Base-by-base conservation (phyloP, 2,113 vertebrate species). In the Pardalotus punctatus region DNA sequence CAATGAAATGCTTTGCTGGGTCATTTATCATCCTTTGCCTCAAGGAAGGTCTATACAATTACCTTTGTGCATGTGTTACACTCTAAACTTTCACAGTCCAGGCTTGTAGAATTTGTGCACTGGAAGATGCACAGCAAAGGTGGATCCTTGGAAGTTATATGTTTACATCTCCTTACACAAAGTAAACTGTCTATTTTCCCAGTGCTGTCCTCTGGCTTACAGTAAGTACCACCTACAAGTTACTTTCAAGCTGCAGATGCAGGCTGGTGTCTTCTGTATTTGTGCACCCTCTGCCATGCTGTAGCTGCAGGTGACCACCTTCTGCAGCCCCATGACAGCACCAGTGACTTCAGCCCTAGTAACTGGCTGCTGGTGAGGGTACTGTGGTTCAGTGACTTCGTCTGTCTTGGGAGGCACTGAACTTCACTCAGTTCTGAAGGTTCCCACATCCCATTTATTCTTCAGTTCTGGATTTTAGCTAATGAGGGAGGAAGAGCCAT, bases 221-320 rank as follows among this genome's bases (percentile, higher is more conserved):
- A 92, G 81, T 78, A 93, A 92, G 81, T 78, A 93, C 73, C 73
- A 95, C 56, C 86, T 85, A 64, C 50, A 88, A 92, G 70, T 67
- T 64, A 9, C 7, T 84, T 70, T 48, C 27, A 56, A 71, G 61
- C 11, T 87, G 66, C 70, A 96, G 61, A 5, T 51, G 43, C 40
- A 81, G 38, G 27, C 19, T 40, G 56, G 27, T 61, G 61, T 38
- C 48, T 35, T 29, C 38, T 2, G 1, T 19, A 17, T 28, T 80
- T 64, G 35, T 60, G 15, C 67, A 33, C 3, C 10, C 12, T 24
- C 13, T 72, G 45, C 57, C 40, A 10, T 12, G 36, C 19, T 0
- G 2, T 3, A 24, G 43, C 38, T 58, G 36, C 70, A 40, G 25
- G 29, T 67, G 12, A 22, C 23, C 4, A 2, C 18, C 36, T 48